Percentiles rank a stretch among this genome's conserved stretches.
phyloP scores from a whole-genome alignment of 2,113 vertebrate species.

The Nannospalax galili region DNA sequence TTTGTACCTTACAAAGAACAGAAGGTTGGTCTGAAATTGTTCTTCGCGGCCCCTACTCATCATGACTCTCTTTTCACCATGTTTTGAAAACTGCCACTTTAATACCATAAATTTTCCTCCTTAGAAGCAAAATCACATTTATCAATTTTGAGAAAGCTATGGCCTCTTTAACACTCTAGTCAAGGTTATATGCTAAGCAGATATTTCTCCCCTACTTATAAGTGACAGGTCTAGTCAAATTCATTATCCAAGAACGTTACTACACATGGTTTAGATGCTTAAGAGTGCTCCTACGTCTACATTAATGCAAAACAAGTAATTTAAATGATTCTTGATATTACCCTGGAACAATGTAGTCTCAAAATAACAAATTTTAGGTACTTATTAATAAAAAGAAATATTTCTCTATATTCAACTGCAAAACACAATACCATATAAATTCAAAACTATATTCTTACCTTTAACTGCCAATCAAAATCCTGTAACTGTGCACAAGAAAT shows the following conservation, averaged over 20 bases:
- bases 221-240: not conserved
- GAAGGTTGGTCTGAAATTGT: not conserved
- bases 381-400: not conserved
- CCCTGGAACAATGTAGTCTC: not conserved
- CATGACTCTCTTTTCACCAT: not conserved
- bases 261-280: not conserved
- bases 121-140: not conserved
- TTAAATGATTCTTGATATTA: constrained; percentile 44
- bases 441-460: constrained; percentile 86
- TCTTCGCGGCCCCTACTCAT: not conserved
- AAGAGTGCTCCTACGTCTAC: not conserved
- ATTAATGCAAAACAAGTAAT: not conserved
- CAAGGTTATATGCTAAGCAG: not conserved
- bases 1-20: not conserved
- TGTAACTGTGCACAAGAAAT: constrained; percentile 92
- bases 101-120: not conserved
- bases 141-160: not conserved
- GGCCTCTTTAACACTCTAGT: not conserved
- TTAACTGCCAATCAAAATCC: constrained; percentile 98
- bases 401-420: not conserved
- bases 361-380: constrained; percentile 34
- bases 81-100: not conserved
- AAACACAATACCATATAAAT: constrained; percentile 2
- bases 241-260: not conserved
- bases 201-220: not conserved